Conservation (phyloP, 1,140 invertebrate species). For the Odontomachus brunneus region DNA sequence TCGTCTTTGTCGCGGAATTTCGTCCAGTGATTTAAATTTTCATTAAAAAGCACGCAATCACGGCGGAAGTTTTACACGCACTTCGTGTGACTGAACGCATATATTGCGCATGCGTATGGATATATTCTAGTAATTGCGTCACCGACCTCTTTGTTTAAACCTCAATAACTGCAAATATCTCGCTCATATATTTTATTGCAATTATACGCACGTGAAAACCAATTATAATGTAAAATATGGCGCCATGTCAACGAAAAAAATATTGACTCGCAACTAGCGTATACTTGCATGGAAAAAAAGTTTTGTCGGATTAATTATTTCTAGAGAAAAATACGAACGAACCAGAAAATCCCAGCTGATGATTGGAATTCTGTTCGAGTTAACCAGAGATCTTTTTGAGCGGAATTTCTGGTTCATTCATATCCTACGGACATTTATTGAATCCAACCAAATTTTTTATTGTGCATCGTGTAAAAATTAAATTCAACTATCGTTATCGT, state of each 20-base stretch:
- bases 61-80: neutral
- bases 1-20: slow-evolving; percentile 13
- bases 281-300: no score
- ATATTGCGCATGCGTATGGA: neutral
- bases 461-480: neutral
- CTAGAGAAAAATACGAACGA: no score
- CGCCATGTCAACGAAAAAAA: neutral
- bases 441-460: neutral
- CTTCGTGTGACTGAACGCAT: neutral
- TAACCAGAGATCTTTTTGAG: no score
- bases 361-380: no score
- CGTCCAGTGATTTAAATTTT: slow-evolving; percentile 41
- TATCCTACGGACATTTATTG: no score
- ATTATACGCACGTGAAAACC: slow-evolving; percentile 5
- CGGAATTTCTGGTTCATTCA: no score
- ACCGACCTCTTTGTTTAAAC: slow-evolving; percentile 19
- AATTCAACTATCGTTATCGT: no score
- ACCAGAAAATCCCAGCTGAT: no score
- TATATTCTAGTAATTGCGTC: slow-evolving; percentile 12
- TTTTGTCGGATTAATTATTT: no score
- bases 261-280: neutral
- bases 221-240: slow-evolving; percentile 4
- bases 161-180: slow-evolving; percentile 1
- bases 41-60: slow-evolving; percentile 28
- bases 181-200: neutral